Percentiles rank a stretch among this genome's conserved stretches.
These are phyloP conservation scores for Eretmocerus hayati DNA, from an alignment of 2,888 invertebrate genomes.

Conservation along the genomic window DNA sequence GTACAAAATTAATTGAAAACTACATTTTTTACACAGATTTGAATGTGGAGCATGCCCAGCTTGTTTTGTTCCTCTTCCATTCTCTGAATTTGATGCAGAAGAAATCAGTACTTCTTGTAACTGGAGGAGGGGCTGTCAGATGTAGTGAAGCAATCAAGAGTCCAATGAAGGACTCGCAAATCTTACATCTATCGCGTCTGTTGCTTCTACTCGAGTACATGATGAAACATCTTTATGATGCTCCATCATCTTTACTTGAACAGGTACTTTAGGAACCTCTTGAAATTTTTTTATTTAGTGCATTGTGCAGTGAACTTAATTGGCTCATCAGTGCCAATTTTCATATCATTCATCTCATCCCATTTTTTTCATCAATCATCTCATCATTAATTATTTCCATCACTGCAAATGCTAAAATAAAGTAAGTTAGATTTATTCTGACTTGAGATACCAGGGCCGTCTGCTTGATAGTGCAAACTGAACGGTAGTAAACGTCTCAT, in stretches of 20 bases:
- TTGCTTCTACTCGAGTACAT: constrained; percentile 87
- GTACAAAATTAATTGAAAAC: background rate
- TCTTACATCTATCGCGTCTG: constrained; percentile 75
- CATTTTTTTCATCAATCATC: constrained; percentile 10
- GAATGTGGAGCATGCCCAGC: constrained; percentile 92
- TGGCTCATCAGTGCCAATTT: constrained; percentile 20
- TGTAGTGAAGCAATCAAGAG: constrained; percentile 60
- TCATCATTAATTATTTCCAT: constrained; percentile 7
- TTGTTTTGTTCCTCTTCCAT: constrained; percentile 88
- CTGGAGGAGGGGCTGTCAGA: constrained; percentile 67
- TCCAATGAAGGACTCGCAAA: constrained; percentile 59
- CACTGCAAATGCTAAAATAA: constrained; percentile 39
- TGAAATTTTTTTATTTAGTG: constrained; percentile 16
- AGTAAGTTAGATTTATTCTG: constrained; percentile 20
- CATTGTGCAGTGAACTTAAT: constrained; percentile 21
- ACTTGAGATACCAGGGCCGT: constrained; percentile 44
- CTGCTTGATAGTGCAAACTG: constrained; percentile 39
- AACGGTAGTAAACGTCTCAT: constrained; percentile 44
- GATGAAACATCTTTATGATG: constrained; percentile 91
- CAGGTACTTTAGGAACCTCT: constrained; percentile 55
- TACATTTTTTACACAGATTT: constrained; percentile 57
- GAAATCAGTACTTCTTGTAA: constrained; percentile 81
- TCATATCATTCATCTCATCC: constrained; percentile 8
- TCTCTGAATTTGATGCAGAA: constrained; percentile 94
- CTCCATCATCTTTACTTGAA: constrained; percentile 76